These are phyloP conservation scores for Petrocephalus microphthalmus DNA, from an alignment of 2,113 vertebrate genomes.

Conservation along the genomic window DNA sequence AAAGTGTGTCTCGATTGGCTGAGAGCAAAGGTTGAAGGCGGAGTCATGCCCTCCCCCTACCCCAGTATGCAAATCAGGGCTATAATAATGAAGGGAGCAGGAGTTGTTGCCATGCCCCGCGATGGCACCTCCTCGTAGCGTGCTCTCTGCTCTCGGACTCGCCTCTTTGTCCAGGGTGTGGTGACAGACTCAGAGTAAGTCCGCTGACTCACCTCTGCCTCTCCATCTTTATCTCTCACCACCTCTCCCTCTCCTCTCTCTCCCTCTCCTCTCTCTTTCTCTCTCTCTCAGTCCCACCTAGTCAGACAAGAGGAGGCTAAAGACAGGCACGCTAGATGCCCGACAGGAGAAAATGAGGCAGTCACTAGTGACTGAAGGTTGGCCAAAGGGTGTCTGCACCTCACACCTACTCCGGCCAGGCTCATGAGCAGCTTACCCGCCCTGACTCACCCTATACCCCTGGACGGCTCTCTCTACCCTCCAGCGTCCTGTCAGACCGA, in stretches of 20 bases:
- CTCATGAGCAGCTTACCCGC: neutral
- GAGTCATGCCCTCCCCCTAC: neutral
- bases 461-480: neutral
- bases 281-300: neutral
- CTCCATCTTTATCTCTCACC: neutral
- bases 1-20: conserved; percentile 18
- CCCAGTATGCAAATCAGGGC: neutral
- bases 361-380: neutral
- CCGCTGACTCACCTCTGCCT: neutral
- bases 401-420: neutral
- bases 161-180: neutral
- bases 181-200: neutral
- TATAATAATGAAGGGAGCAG: conserved; percentile 34
- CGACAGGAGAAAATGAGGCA: neutral
- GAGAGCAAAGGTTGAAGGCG: conserved; percentile 8
- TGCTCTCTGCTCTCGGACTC: conserved; percentile 19
- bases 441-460: neutral
- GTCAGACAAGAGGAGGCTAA: neutral
- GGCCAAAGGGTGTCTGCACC: neutral
- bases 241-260: neutral
- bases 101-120: conserved; percentile 19
- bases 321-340: neutral
- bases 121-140: conserved; percentile 15
- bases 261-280: neutral
- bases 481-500: neutral